phyloP scores from a whole-genome alignment of 2,888 invertebrate genomes.

The Pteria penguin region DNA sequence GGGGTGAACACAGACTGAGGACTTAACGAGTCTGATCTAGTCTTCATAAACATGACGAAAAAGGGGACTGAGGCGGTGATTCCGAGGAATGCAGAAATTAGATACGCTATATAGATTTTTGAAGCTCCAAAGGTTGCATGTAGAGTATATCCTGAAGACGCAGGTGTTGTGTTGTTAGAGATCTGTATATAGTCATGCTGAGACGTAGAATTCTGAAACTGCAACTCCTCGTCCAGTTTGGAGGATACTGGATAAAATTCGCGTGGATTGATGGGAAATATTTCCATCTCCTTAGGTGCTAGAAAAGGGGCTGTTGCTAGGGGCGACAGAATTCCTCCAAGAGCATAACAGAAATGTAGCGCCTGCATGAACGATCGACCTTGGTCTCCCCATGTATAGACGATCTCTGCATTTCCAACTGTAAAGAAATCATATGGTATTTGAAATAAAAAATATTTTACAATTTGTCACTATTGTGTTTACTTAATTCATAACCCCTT shows the following conservation, averaged over 20 bases:
- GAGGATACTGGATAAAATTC: background rate
- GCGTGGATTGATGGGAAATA: background rate
- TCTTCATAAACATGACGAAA: slow-evolving; percentile 49
- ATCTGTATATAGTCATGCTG: background rate
- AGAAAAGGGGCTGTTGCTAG: slow-evolving; percentile 80
- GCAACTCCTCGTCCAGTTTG: background rate
- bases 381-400: slow-evolving; percentile 75
- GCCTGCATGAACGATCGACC: slow-evolving; percentile 80
- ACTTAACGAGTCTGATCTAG: background rate
- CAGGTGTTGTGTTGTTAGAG: background rate
- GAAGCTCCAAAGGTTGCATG: slow-evolving; percentile 8
- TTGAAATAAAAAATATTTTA: too few species aligned
- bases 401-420: slow-evolving; percentile 78
- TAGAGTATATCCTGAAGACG: background rate
- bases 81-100: slow-evolving; percentile 48
- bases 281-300: slow-evolving; percentile 34
- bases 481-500: too few species aligned
- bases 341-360: slow-evolving; percentile 80
- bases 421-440: too few species aligned
- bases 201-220: background rate
- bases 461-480: too few species aligned
- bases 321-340: slow-evolving; percentile 81
- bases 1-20: slow-evolving; percentile 1
- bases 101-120: slow-evolving; percentile 41
- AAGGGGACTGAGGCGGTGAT: slow-evolving; percentile 52